Percentiles rank a stretch among this genome's conserved stretches.
Conservation (phyloP, 1,140 invertebrate genomes). For the Neocloeon triangulifer region DNA sequence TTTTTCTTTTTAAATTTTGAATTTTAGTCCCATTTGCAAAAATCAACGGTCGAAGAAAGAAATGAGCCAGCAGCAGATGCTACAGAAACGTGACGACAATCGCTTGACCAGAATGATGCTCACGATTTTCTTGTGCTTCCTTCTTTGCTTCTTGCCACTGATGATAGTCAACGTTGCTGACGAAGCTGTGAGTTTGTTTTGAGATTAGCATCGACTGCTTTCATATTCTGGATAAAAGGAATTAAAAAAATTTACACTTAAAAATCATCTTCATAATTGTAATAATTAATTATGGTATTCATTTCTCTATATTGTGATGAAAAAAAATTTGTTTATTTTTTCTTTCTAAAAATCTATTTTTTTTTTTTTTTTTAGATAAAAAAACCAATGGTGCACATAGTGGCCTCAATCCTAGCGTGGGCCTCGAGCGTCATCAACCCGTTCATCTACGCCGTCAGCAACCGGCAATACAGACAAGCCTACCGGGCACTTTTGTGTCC, state of each 20-base stretch:
- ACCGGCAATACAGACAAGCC: slow-evolving; percentile 55
- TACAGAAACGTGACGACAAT: slow-evolving; percentile 37
- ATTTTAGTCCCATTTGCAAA: no score
- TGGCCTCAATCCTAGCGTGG: slow-evolving; percentile 65
- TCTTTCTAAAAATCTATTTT: neutral
- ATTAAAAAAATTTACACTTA: no score
- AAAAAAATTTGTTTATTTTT: neutral
- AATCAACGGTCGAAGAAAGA: no score
- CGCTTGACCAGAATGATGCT: slow-evolving; percentile 63
- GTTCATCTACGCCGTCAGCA: slow-evolving; percentile 66
- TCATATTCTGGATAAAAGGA: no score
- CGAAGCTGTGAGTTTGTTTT: slow-evolving; percentile 23
- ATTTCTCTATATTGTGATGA: no score
- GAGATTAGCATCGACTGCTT: no score
- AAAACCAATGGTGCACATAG: slow-evolving; percentile 48
- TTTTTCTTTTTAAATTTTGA: no score
- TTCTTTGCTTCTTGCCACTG: slow-evolving; percentile 60
- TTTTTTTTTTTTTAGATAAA: slow-evolving; percentile 11
- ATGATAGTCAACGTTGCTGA: slow-evolving; percentile 70
- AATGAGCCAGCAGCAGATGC: slow-evolving; percentile 17
- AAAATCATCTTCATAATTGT: no score
- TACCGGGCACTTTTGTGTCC: slow-evolving; percentile 36
- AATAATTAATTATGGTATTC: no score
- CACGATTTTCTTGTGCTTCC: slow-evolving; percentile 62
- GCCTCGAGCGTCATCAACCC: slow-evolving; percentile 68